Conservation (phyloP, 2,113 vertebrate species). For the Oryctolagus cuniculus region mOryCun1.1 NC_091442.1:113601001-113601500, state of each 20-base stretch:
- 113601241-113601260: constrained; percentile 55
- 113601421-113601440: not conserved
- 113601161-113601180: not conserved
- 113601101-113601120: not conserved
- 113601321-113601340: constrained; percentile 65
- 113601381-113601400: not conserved
- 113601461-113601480: not conserved
- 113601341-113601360: constrained; percentile 48
- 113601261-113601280: constrained; percentile 49
- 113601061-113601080: not conserved
- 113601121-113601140: not conserved
- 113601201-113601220: constrained; percentile 19
- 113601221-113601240: not conserved
- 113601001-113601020: constrained; percentile 96
- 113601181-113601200: constrained; percentile 12
- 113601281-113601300: constrained; percentile 50
- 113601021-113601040: constrained; percentile 61
- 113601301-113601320: constrained; percentile 52
- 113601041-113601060: not conserved
- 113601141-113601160: not conserved
- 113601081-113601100: not conserved
- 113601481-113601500: accelerated
- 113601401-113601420: not conserved
- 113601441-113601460: not conserved
- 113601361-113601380: constrained; percentile 19